Conservation (phyloP, 2,888 invertebrate genomes). For the Perizoma flavofasciatum region DNA sequence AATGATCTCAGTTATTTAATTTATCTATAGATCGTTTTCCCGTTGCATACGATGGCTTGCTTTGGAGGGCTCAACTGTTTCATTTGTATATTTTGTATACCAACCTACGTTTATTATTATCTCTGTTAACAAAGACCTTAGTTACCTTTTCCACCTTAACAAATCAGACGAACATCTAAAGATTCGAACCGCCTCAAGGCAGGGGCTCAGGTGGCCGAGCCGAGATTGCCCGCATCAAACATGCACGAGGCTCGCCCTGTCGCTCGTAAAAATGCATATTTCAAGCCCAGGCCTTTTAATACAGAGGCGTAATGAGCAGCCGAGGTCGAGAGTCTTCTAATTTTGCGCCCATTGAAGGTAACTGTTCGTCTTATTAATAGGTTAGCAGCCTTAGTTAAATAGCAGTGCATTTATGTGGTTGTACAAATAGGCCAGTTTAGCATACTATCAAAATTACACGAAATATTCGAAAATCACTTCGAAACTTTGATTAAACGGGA, state of each 20-base stretch:
- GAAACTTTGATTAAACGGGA: slow-evolving; percentile 38
- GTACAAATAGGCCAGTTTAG: too few relatives aligned
- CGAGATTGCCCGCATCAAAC: slow-evolving; percentile 79
- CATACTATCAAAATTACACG: too few relatives aligned
- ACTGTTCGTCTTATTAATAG: slow-evolving; percentile 68
- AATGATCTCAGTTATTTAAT: too few relatives aligned
- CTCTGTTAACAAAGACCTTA: background rate
- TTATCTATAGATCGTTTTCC: too few relatives aligned
- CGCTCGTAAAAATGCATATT: slow-evolving; percentile 82
- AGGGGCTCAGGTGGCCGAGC: slow-evolving; percentile 54
- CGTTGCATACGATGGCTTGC: too few relatives aligned
- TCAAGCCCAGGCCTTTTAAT: slow-evolving; percentile 80
- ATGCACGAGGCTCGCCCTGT: slow-evolving; percentile 68
- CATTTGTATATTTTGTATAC: too few relatives aligned
- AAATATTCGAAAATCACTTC: slow-evolving; percentile 17
- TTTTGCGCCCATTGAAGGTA: slow-evolving; percentile 73
- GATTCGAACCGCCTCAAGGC: slow-evolving; percentile 27
- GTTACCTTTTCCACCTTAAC: slow-evolving; percentile 3
- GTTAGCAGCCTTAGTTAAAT: slow-evolving; percentile 43
- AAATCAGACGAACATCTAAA: slow-evolving; percentile 23
- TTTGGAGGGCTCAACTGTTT: too few relatives aligned
- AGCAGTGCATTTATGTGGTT: too few relatives aligned
- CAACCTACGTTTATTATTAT: background rate
- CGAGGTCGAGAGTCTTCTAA: slow-evolving; percentile 75
- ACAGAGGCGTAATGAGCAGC: slow-evolving; percentile 73